phyloP scores from a whole-genome alignment of 1,140 invertebrate species.

The Drosophila eugracilis region DNA sequence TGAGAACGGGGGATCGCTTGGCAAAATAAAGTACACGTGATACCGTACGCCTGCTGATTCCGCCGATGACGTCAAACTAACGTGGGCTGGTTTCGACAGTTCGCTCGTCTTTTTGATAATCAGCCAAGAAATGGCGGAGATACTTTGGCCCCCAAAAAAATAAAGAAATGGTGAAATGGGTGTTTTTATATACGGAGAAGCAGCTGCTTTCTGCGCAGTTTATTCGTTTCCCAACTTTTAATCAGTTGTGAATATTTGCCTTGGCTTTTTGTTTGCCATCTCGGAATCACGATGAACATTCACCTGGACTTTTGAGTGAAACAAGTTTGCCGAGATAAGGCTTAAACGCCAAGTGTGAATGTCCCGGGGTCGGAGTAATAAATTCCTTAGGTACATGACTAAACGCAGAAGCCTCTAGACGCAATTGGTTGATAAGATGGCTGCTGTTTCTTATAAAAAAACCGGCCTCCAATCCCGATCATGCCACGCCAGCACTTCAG shows the following conservation, averaged over 20 bases:
- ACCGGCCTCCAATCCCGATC: conserved; percentile 40
- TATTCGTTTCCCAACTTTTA: conserved; percentile 46
- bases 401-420: conserved; percentile 30
- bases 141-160: conserved; percentile 35
- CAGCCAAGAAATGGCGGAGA: conserved; percentile 53
- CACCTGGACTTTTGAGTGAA: conserved; percentile 18
- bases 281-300: conserved; percentile 21
- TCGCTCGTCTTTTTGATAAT: conserved; percentile 43
- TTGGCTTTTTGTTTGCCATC: conserved; percentile 50
- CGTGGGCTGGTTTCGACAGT: conserved; percentile 7
- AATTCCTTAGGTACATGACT: conserved; percentile 35
- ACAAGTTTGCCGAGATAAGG: conserved; percentile 9
- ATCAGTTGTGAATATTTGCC: conserved; percentile 56
- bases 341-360: conserved; percentile 29
- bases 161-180: conserved; percentile 64
- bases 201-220: conserved; percentile 55
- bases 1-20: conserved; percentile 15
- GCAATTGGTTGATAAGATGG: conserved; percentile 18
- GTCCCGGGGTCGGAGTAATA: conserved; percentile 30
- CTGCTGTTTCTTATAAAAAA: too few species aligned
- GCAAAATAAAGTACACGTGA: conserved; percentile 46
- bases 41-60: conserved; percentile 14
- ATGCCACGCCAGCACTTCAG: conserved; percentile 39
- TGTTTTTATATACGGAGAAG: conserved; percentile 14
- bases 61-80: conserved; percentile 64